phyloP scores from a whole-genome alignment of 2,113 vertebrate genomes.

The Calypte anna region DNA sequence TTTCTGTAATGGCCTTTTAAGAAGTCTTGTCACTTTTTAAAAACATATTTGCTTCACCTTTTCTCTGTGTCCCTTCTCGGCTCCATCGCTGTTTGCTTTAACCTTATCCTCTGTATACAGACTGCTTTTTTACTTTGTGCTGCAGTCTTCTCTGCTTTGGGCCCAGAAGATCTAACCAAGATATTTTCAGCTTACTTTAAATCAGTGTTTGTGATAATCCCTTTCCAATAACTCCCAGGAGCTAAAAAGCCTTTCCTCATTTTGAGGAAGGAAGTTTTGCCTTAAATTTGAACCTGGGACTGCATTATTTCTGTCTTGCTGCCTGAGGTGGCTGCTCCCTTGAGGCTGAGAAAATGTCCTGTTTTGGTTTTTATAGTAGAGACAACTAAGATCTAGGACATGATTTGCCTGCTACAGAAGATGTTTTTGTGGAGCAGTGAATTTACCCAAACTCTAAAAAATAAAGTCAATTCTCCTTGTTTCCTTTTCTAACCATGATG shows the following conservation, averaged over 20 bases:
- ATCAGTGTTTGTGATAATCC: not conserved
- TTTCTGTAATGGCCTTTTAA: conserved; percentile 8
- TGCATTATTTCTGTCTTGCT: not conserved
- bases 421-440: not conserved
- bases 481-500: not conserved
- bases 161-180: not conserved
- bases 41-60: not conserved
- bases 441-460: not conserved
- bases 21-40: not conserved
- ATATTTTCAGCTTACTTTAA: not conserved
- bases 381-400: not conserved
- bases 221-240: conserved; percentile 10
- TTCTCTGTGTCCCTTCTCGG: not conserved
- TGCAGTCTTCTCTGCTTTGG: not conserved
- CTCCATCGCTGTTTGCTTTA: not conserved
- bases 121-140: not conserved
- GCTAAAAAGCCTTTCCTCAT: not conserved
- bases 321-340: not conserved
- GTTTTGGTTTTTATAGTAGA: not conserved
- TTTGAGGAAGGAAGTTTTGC: not conserved
- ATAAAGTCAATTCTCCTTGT: not conserved
- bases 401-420: not conserved
- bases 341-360: not conserved
- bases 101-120: not conserved
- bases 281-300: not conserved